Evolutionary conservation across 2,113 vertebrate genomes (phyloP).

Genomic region (Toxotes jaculatrix): DNA sequence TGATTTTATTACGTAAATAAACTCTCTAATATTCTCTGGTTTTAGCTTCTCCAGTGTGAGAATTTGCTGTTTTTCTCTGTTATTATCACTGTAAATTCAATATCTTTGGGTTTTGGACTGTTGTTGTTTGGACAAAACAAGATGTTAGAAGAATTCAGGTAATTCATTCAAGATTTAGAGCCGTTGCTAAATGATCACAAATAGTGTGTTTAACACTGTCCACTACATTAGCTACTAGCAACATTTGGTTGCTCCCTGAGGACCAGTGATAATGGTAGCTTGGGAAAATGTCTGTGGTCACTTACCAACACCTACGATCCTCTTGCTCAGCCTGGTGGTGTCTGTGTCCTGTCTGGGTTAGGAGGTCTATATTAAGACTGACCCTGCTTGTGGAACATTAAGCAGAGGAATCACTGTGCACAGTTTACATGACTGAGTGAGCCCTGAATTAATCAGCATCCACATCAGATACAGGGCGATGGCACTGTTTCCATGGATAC

Average conservation of each 20-base stretch:
- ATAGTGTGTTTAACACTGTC: not conserved
- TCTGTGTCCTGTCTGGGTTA: conserved; percentile 51
- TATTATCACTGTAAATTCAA: no score
- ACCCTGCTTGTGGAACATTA: conserved; percentile 6
- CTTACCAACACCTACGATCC: conserved; percentile 54
- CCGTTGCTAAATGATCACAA: not conserved
- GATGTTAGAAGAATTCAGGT: no score
- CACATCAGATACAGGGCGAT: conserved; percentile 13
- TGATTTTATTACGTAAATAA: no score
- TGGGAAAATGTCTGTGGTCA: conserved; percentile 48
- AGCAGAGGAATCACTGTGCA: conserved; percentile 38
- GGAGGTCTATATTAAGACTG: conserved; percentile 50
- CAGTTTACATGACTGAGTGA: conserved; percentile 32
- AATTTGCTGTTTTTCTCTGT: no score
- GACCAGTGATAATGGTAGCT: conserved; percentile 1
- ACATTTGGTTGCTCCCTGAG: not conserved
- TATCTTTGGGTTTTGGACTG: no score
- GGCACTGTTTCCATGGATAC: conserved; percentile 35
- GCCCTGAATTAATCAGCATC: conserved; percentile 28
- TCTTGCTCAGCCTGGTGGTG: conserved; percentile 17
- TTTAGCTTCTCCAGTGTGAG: no score
- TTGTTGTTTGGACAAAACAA: no score
- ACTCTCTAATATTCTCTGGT: no score
- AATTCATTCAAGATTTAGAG: not conserved
- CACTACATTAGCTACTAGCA: not conserved